These are phyloP conservation scores for Nephila pilipes DNA, from an alignment of 1,140 invertebrate genomes.

Conservation along the genomic window DNA sequence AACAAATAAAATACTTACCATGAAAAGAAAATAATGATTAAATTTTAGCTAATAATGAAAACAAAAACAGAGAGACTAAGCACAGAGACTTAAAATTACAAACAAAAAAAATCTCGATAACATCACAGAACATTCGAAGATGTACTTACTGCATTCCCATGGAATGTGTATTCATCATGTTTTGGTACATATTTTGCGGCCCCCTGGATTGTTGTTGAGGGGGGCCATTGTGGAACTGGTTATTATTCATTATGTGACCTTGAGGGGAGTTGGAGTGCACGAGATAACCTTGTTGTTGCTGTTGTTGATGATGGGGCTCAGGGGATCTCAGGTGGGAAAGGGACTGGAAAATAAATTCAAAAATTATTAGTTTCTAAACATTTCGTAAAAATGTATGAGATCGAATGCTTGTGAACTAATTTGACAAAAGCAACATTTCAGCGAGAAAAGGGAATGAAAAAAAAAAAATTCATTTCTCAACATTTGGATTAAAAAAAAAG, in stretches of 20 bases:
- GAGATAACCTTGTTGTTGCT: conserved; percentile 39
- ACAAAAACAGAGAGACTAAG: background rate
- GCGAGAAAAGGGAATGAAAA: no score
- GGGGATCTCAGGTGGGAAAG: conserved; percentile 47
- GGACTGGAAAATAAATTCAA: background rate
- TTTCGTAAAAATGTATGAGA: no score
- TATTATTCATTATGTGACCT: conserved; percentile 59
- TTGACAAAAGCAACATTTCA: no score
- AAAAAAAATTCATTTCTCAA: no score
- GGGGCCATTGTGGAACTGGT: conserved; percentile 64
- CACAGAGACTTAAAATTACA: no score
- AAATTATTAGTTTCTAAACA: background rate
- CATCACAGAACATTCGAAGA: background rate
- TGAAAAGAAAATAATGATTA: background rate
- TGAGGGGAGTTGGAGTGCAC: conserved; percentile 29
- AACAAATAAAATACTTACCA: no score
- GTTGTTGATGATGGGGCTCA: conserved; percentile 47
- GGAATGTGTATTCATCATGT: conserved; percentile 69
- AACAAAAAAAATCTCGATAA: background rate
- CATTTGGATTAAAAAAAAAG: no score
- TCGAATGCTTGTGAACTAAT: no score
- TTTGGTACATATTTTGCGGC: conserved; percentile 66
- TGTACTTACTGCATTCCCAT: conserved; percentile 68
- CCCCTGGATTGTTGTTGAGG: conserved; percentile 60
- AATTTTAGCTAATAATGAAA: background rate